Percentiles rank a stretch among this genome's conserved stretches.
Evolutionary conservation across 2,888 invertebrate genomes (phyloP).

Genomic region (Drosophila anceps): DNA sequence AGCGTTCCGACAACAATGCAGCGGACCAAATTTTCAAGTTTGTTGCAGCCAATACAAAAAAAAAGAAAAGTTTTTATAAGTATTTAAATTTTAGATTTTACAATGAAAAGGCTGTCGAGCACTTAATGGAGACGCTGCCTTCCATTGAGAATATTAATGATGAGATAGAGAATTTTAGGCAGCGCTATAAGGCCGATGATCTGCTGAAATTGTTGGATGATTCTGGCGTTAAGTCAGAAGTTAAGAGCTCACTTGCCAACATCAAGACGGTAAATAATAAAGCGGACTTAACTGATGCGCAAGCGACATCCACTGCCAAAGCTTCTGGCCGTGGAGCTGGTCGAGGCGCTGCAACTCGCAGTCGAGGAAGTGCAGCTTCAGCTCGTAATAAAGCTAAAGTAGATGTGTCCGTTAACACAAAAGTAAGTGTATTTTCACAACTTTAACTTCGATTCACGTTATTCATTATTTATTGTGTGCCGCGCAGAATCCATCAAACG

Average conservation of each 20-base stretch:
- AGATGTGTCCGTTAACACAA: conserved; percentile 63
- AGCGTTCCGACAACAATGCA: conserved; percentile 87
- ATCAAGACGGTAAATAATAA: conserved; percentile 15
- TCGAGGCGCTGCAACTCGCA: conserved; percentile 60
- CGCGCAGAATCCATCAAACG: conserved; percentile 39
- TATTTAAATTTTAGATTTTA: conserved; percentile 85
- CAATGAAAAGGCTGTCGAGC: conserved; percentile 86
- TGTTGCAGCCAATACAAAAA: background rate
- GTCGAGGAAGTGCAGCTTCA: conserved; percentile 46
- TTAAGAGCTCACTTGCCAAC: conserved; percentile 1
- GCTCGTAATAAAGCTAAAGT: conserved; percentile 58
- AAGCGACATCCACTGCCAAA: conserved; percentile 13
- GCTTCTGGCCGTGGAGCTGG: conserved; percentile 45
- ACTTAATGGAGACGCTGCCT: conserved; percentile 86
- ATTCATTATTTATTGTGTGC: background rate
- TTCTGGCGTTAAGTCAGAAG: conserved; percentile 40
- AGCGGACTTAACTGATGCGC: background rate
- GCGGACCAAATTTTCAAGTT: conserved; percentile 86
- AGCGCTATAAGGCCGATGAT: conserved; percentile 73
- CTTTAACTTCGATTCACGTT: background rate
- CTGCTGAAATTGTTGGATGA: conserved; percentile 75
- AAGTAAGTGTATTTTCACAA: conserved; percentile 25
- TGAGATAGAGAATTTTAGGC: conserved; percentile 86
- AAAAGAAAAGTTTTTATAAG: background rate
- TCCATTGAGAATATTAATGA: conserved; percentile 86